Evolutionary conservation across 2,888 invertebrate species (phyloP).

Genomic region (Apodemia mormo): DNA sequence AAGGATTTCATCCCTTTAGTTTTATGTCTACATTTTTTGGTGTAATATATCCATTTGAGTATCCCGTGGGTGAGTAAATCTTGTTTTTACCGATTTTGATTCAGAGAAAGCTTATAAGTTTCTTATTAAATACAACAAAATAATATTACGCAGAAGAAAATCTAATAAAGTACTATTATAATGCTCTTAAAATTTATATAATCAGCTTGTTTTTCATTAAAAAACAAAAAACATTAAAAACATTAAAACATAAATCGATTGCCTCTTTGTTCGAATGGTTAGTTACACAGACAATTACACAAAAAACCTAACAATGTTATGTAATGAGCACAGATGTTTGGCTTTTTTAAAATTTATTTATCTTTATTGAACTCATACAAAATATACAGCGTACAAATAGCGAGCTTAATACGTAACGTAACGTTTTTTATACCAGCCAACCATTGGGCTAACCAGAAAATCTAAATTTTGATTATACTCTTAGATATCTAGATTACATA

Average conservation of each 20-base stretch:
- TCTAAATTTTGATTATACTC: no score
- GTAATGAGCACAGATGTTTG: no score
- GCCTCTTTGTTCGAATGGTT: background rate
- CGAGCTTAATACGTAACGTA: no score
- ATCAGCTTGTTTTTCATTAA: background rate
- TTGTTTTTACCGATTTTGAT: conserved; percentile 24
- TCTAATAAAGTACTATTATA: background rate
- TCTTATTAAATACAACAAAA: background rate
- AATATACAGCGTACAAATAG: no score
- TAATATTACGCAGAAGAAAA: background rate
- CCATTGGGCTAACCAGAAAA: no score
- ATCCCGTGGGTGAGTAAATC: conserved; percentile 82
- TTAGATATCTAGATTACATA: no score
- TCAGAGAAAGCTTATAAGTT: background rate
- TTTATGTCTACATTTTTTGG: conserved; percentile 84
- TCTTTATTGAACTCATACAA: no score
- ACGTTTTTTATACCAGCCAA: no score
- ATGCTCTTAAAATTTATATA: background rate
- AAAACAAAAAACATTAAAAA: background rate
- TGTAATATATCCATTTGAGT: conserved; percentile 84
- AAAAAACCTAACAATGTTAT: no score
- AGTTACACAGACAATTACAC: background rate
- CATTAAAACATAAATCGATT: background rate
- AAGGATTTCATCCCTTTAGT: conserved; percentile 83
- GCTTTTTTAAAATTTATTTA: no score